These are phyloP conservation scores for Apoderus coryli DNA, from an alignment of 2,888 invertebrate genomes.

Conservation along the genomic window DNA sequence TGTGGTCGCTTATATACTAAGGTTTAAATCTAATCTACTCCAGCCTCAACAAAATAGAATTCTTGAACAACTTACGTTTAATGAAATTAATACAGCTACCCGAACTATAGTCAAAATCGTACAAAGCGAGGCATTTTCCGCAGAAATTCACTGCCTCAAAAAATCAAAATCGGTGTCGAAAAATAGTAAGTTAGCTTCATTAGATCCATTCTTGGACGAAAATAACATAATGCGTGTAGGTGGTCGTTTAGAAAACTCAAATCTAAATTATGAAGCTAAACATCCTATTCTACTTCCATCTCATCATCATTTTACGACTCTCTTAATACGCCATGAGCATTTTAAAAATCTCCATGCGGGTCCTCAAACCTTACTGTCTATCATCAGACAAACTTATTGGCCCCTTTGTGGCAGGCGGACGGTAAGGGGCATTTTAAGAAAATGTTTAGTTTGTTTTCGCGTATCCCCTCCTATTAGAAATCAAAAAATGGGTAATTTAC, in stretches of 20 bases:
- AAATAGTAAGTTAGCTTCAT: conserved; percentile 9
- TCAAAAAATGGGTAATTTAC: conserved; percentile 15
- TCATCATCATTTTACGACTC: conserved; percentile 12
- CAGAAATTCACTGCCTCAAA: conserved; percentile 8
- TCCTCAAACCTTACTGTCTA: conserved; percentile 10
- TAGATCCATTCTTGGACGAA: conserved; percentile 13
- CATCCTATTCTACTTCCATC: conserved; percentile 13
- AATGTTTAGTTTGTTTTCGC: conserved; percentile 14
- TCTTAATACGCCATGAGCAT: conserved; percentile 14
- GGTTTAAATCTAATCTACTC: too few relatives aligned
- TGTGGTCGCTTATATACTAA: too few relatives aligned
- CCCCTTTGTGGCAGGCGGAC: conserved; percentile 9
- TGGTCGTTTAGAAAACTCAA: conserved; percentile 13
- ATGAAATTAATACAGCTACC: too few relatives aligned
- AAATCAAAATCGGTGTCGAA: conserved; percentile 3
- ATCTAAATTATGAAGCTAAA: conserved; percentile 10
- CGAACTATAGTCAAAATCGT: conserved; percentile 7
- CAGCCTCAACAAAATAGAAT: too few relatives aligned
- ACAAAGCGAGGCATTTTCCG: conserved; percentile 9
- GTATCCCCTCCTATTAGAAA: conserved; percentile 6
- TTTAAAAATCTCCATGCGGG: conserved; percentile 14
- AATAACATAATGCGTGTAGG: conserved; percentile 13
- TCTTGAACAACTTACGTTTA: too few relatives aligned
- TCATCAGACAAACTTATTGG: conserved; percentile 14
- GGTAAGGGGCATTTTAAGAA: conserved; percentile 9